Evolutionary conservation across 2,888 invertebrate genomes (phyloP), one percentile per base, ranked within the genome.

Genomic region (Andrena marginata): DNA sequence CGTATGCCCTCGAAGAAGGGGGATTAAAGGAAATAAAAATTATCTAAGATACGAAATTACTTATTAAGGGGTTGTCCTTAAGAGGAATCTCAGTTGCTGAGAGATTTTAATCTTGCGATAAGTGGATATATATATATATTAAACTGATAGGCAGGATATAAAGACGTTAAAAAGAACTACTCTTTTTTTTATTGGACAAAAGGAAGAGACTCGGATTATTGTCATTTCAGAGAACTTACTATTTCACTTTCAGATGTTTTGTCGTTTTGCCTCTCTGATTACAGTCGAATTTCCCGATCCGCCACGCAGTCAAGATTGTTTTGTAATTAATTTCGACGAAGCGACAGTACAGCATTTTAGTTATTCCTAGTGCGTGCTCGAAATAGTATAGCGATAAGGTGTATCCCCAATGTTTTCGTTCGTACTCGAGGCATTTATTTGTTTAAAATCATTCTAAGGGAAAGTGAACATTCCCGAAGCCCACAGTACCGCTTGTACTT

Each of bases 171-270:
- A 64, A 74, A 35, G 35, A 64, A 62, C 65, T 67, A 67, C 35
- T 59, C 68, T 74, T 77, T 72, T 72, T 56, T 73, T 72, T 31
- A 65, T 54, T 26, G 33, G 20, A 23, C 29, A 56, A 29, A 8
- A 48, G 3, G 54, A 13, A 42, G 42, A 42, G 13, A 13, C 48
- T 79, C 51, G 26, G 16, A 51, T 59, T 26, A 54, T 59, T 67
- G 26, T 64, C n/a, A 59, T 63, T 74, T 68, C 42, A 48, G 64
- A 35, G 13, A 67, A 77, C 68, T 54, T 71, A 70, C 48, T 80
- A 76, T 84, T 85, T 85, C 85, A 85, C 85, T 85, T 85, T 85
- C 85, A 84, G 84, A 85, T 75, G 67, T 65, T 42, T 64, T 29
- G 29, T 35, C 35, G 1, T 10, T 62, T 80, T 29, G 60, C 49